A percentile compares a stretch with the other conserved stretches of the same genome.
phyloP scores from a whole-genome alignment of 2,797 vertebrate genomes.

The Sebastes oblongus region DNA sequence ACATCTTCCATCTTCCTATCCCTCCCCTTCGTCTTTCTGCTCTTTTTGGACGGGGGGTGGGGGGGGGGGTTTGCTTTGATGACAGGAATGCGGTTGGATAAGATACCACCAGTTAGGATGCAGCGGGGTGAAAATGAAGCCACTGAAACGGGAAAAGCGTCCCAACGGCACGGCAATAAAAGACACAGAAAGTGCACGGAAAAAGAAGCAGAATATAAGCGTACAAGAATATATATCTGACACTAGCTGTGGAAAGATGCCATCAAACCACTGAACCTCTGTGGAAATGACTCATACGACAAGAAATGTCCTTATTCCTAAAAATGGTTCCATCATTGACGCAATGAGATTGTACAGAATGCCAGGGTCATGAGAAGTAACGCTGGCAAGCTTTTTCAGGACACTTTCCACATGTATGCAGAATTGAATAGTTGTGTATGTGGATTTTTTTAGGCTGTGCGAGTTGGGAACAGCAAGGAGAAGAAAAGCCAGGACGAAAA shows the following conservation, averaged over 20 bases:
- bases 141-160: conserved; percentile 10
- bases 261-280: conserved; percentile 3
- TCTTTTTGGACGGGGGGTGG: neutral
- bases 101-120: conserved; percentile 28
- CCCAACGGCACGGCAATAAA: neutral
- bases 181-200: neutral
- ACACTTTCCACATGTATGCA: conserved; percentile 10
- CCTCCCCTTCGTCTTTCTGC: neutral
- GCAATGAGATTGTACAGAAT: neutral
- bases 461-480: neutral
- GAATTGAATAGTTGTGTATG: conserved; percentile 12
- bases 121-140: conserved; percentile 45
- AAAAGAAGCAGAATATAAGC: neutral
- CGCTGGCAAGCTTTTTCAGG: neutral
- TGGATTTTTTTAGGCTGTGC: conserved; percentile 1
- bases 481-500: conserved; percentile 20
- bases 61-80: conserved; percentile 1
- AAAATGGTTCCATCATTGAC: conserved; percentile 23
- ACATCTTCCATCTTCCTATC: neutral
- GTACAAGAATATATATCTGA: neutral
- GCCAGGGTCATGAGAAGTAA: neutral
- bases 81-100: conserved; percentile 26
- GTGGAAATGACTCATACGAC: conserved; percentile 25
- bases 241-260: conserved; percentile 5
- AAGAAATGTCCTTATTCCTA: conserved; percentile 5